A percentile compares a stretch with the other conserved stretches of the same genome.
Conservation (phyloP, 2,113 vertebrate species). For the Zeus faber region DNA sequence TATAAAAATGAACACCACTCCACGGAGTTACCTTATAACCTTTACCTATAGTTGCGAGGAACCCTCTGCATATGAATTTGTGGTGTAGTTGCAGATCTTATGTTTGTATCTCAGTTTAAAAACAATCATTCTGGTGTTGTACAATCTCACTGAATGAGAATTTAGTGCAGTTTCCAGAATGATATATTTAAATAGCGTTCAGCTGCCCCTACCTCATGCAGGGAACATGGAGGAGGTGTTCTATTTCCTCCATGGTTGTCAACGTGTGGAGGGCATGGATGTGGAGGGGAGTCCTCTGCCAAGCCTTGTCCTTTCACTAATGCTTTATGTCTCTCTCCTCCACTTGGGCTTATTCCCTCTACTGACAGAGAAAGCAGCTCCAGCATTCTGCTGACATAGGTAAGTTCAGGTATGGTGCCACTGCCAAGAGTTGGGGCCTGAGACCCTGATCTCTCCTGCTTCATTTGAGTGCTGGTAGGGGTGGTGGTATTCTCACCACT, state of each 20-base stretch:
- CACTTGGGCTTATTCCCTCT: slow-evolving; percentile 71
- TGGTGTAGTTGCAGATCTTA: too few species aligned
- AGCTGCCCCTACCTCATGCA: slow-evolving; percentile 43
- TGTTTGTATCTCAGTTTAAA: neutral
- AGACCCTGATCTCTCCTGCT: slow-evolving; percentile 17
- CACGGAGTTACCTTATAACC: slow-evolving; percentile 2
- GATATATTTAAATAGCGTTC: neutral
- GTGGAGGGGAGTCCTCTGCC: slow-evolving; percentile 55
- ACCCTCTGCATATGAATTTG: too few species aligned
- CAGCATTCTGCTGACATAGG: slow-evolving; percentile 73
- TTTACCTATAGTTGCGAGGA: slow-evolving; percentile 1
- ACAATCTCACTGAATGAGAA: slow-evolving; percentile 52
- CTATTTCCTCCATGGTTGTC: slow-evolving; percentile 30
- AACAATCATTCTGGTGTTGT: slow-evolving; percentile 1
- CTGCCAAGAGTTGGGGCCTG: slow-evolving; percentile 19
- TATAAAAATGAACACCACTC: neutral
- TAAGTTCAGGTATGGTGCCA: slow-evolving; percentile 62
- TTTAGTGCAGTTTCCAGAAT: slow-evolving; percentile 10
- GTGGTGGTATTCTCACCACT: slow-evolving; percentile 47
- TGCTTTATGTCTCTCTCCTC: slow-evolving; percentile 76
- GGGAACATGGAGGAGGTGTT: slow-evolving; percentile 31
- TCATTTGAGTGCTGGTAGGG: slow-evolving; percentile 7
- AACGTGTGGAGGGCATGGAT: slow-evolving; percentile 40
- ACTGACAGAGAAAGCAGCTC: slow-evolving; percentile 75
- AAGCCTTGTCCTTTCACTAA: slow-evolving; percentile 69